phyloP scores from a whole-genome alignment of 2,797 vertebrate genomes.

The Hephaestus fuliginosus region DNA sequence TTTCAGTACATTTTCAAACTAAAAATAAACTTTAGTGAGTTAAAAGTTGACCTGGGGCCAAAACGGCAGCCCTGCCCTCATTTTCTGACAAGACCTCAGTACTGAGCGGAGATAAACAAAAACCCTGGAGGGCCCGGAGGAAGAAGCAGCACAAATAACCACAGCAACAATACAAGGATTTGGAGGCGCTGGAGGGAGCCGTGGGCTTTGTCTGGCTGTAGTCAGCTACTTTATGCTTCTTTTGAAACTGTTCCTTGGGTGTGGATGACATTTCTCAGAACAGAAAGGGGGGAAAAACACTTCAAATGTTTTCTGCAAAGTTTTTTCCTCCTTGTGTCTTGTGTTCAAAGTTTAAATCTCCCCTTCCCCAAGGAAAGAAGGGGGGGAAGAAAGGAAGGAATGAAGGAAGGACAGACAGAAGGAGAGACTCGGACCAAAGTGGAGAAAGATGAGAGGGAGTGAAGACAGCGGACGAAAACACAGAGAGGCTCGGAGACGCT shows the following conservation, averaged over 20 bases:
- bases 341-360: constrained; percentile 78
- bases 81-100: constrained; percentile 78
- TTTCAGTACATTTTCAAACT: constrained; percentile 55
- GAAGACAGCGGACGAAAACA: constrained; percentile 33
- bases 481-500: constrained; percentile 37
- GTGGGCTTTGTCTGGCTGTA: constrained; percentile 79
- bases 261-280: constrained; percentile 83
- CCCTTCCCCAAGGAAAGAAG: constrained; percentile 62
- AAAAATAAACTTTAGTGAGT: constrained; percentile 62
- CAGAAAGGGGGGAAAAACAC: constrained; percentile 63
- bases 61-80: constrained; percentile 70
- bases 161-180: constrained; percentile 81
- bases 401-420: not conserved
- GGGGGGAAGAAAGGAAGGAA: constrained; percentile 20
- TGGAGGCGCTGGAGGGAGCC: constrained; percentile 73
- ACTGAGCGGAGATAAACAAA: constrained; percentile 75
- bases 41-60: constrained; percentile 70
- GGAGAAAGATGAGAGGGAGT: constrained; percentile 54
- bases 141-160: constrained; percentile 78
- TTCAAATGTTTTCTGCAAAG: constrained; percentile 78
- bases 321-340: constrained; percentile 70
- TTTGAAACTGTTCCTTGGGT: constrained; percentile 79
- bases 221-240: constrained; percentile 76
- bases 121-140: constrained; percentile 72
- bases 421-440: constrained; percentile 40